These are phyloP conservation scores for Punctoribates punctum DNA, from an alignment of 2,888 invertebrate genomes.

Conservation along the genomic window DNA sequence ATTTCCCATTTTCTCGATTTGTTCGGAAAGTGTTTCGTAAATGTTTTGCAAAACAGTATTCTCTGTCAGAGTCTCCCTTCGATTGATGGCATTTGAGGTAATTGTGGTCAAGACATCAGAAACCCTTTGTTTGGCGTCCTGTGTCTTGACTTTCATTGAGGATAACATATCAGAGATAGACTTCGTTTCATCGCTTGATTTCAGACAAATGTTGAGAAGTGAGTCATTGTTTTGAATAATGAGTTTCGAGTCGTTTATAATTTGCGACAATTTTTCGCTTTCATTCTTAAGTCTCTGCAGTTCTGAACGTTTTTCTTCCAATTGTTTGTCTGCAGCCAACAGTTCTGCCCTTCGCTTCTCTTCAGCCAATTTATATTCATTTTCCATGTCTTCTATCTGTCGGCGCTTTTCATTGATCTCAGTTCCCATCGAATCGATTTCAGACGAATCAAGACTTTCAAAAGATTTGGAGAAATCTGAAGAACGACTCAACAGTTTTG, in stretches of 20 bases:
- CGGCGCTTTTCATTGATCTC: slow-evolving; percentile 46
- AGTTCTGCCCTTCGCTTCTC: slow-evolving; percentile 58
- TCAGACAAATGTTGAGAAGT: slow-evolving; percentile 3
- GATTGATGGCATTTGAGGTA: background rate
- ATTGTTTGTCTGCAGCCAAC: slow-evolving; percentile 50
- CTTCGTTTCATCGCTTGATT: background rate
- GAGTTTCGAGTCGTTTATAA: slow-evolving; percentile 29
- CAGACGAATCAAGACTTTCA: slow-evolving; percentile 47
- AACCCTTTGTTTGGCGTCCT: slow-evolving; percentile 13
- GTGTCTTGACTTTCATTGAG: background rate
- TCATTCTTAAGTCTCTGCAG: slow-evolving; percentile 52
- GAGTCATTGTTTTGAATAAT: slow-evolving; percentile 27
- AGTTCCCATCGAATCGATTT: background rate
- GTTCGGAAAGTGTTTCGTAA: slow-evolving; percentile 19
- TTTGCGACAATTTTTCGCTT: slow-evolving; percentile 53
- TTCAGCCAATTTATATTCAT: slow-evolving; percentile 62
- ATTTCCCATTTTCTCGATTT: slow-evolving; percentile 2
- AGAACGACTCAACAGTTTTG: slow-evolving; percentile 51
- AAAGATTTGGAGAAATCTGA: slow-evolving; percentile 63
- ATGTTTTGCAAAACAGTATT: background rate
- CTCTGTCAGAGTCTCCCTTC: background rate
- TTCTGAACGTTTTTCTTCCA: slow-evolving; percentile 49
- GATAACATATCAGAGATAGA: slow-evolving; percentile 8
- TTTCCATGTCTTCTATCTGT: slow-evolving; percentile 55
- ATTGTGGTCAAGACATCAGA: background rate